A percentile compares a stretch with the other conserved stretches of the same genome.
Evolutionary conservation across 2,113 vertebrate species (phyloP).

Genomic region (Candoia aspera): DNA sequence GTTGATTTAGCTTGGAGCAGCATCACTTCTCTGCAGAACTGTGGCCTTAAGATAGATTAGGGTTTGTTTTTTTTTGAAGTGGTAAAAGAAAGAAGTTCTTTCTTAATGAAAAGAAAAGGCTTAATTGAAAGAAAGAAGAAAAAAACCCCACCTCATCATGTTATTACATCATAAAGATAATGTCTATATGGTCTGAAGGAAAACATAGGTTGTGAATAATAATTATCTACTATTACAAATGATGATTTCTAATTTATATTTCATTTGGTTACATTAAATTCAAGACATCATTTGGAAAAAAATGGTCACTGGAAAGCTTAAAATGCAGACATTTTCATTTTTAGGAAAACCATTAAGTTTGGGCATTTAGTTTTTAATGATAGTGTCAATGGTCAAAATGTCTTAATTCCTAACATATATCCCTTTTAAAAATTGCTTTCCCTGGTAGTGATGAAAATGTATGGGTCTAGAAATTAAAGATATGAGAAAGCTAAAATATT

Average conservation of each 20-base stretch:
- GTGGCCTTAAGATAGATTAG: not conserved
- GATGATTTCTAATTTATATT: slow-evolving; percentile 57
- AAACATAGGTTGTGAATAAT: slow-evolving; percentile 63
- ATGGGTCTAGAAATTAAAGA: not conserved
- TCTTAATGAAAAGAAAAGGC: slow-evolving; percentile 66
- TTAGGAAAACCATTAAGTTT: slow-evolving; percentile 7
- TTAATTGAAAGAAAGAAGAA: slow-evolving; percentile 65
- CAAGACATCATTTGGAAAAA: slow-evolving; percentile 49
- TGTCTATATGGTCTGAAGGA: slow-evolving; percentile 57
- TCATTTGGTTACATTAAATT: slow-evolving; percentile 57
- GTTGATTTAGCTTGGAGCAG: not conserved
- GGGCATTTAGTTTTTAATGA: not conserved
- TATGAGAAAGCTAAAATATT: not conserved
- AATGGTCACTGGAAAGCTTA: slow-evolving; percentile 49
- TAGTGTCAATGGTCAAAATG: not conserved
- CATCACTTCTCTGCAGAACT: not conserved
- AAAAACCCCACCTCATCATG: slow-evolving; percentile 61
- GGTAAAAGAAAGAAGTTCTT: slow-evolving; percentile 53
- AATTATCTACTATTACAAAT: slow-evolving; percentile 61
- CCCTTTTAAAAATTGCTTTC: not conserved
- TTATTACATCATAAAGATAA: slow-evolving; percentile 68
- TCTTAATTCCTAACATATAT: not conserved
- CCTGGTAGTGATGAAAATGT: not conserved
- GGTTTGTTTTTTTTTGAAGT: slow-evolving; percentile 31
- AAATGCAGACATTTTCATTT: slow-evolving; percentile 6